Base-by-base conservation (phyloP, 2,888 invertebrate genomes). In the Plagodis pulveraria region DNA sequence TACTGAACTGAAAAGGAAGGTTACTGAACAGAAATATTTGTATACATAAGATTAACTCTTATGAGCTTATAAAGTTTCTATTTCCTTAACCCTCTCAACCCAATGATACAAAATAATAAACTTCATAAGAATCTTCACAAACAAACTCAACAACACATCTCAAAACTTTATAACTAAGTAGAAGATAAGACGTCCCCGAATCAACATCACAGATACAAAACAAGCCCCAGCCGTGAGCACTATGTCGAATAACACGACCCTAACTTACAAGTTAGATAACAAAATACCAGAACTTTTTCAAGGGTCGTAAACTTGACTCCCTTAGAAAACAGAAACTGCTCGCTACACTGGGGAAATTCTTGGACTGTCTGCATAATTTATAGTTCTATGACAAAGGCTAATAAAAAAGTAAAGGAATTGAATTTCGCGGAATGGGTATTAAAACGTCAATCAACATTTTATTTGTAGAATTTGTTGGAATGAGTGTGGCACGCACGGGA, bases 381-480 rank as follows among this genome's bases (percentile, higher is more conserved):
- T 57, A 57, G 58, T 57, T 61, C 35, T 51, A 54, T 57, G 46
- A 52, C 47, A 36, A 38, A 48, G 41, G 41, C 38, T 47, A 60
- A 60, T 65, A 63, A 66, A 66, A 63, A 65, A 65, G 67, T 58
- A 63, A 64, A 61, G 63, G 60, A 56, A 56, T 61, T 61, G 52
- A 52, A 56, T 51, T 56, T 35, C 36, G 35, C 46, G 57, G 50
- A 62, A 65, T 59, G 63, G 56, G 62, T 62, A 62, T 66, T 69
- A 65, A 63, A 58, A 59, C 59, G 53, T 61, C 64, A 66, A 68
- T 68, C 66, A 65, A 62, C 35, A 33, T 43, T 48, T 54, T 62
- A 62, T 61, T 63, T 54, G 60, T 56, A 56, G 48, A 62, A 55
- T 64, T 56, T 54, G 60, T 49, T 22, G 38, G 58, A 64, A 62